Percentiles rank a stretch among this genome's conserved stretches.
These are phyloP conservation scores for Recurvirostra avosetta DNA, from an alignment of 2,113 vertebrate genomes.

Conservation along the genomic window DNA sequence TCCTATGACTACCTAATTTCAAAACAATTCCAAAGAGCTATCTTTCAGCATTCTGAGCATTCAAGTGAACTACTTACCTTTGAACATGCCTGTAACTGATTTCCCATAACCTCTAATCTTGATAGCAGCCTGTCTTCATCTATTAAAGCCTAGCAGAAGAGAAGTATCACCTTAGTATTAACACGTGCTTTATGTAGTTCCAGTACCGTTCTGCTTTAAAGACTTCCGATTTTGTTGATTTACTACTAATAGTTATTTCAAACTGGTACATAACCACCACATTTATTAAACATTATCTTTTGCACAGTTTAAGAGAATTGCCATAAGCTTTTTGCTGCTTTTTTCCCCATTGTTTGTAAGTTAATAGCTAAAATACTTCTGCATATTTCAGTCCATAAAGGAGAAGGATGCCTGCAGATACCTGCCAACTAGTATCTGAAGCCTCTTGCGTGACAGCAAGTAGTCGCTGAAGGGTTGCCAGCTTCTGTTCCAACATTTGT, in stretches of 20 bases:
- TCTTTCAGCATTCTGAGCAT: not conserved
- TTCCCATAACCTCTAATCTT: constrained; percentile 97
- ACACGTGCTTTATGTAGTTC: not conserved
- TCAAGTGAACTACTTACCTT: constrained; percentile 78
- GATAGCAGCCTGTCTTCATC: constrained; percentile 98
- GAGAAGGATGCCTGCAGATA: constrained; percentile 55
- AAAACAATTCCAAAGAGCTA: not conserved
- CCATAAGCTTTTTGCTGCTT: not conserved
- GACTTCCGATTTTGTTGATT: not conserved
- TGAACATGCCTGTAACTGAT: constrained; percentile 94
- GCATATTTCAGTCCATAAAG: not conserved
- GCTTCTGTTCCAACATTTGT: constrained; percentile 99
- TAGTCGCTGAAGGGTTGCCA: constrained; percentile 95
- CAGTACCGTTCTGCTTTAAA: not conserved
- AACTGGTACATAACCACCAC: not conserved
- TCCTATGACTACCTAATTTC: not conserved
- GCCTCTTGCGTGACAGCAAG: constrained; percentile 95
- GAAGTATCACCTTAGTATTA: constrained; percentile 21
- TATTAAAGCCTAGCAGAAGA: constrained; percentile 89
- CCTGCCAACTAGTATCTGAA: constrained; percentile 99
- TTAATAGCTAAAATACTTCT: not conserved
- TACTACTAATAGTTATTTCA: not conserved
- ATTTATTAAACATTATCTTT: not conserved
- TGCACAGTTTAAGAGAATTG: not conserved
- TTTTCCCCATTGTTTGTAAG: not conserved